Conservation (phyloP, 2,888 invertebrate species). For the Pardosa pseudoannulata region DNA sequence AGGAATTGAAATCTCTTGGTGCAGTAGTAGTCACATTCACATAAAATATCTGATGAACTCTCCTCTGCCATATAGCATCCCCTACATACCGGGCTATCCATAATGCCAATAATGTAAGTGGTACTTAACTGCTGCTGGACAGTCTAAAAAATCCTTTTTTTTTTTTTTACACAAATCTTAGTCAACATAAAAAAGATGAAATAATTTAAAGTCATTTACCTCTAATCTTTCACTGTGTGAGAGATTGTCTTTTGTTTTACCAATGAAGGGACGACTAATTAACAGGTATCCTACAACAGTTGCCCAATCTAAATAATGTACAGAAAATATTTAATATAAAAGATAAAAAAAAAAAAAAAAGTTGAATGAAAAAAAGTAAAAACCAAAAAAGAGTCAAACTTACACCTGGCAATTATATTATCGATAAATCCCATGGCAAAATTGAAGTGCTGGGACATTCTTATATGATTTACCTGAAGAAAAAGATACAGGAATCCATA, state of each 20-base stretch:
- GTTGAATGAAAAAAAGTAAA: too few relatives aligned
- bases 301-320: conserved; percentile 86
- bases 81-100: too few relatives aligned
- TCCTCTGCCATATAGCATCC: too few relatives aligned
- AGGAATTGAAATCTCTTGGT: too few relatives aligned
- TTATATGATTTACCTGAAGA: conserved; percentile 86
- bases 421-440: conserved; percentile 95
- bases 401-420: conserved; percentile 97
- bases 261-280: conserved; percentile 95
- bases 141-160: too few relatives aligned
- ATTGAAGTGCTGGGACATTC: conserved; percentile 91
- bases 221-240: conserved; percentile 88
- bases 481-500: too few relatives aligned
- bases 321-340: background rate
- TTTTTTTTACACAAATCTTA: too few relatives aligned
- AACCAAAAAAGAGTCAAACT: conserved; percentile 76
- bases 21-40: too few relatives aligned
- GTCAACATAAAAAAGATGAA: too few relatives aligned
- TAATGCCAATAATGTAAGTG: too few relatives aligned
- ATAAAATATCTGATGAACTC: too few relatives aligned
- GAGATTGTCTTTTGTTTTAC: conserved; percentile 83
- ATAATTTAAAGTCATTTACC: conserved; percentile 79
- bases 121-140: too few relatives aligned
- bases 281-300: conserved; percentile 97
- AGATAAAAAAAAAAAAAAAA: background rate